Evolutionary conservation across 2,797 vertebrate genomes (phyloP).

Genomic region (Enteromius trimaculatus): DNA sequence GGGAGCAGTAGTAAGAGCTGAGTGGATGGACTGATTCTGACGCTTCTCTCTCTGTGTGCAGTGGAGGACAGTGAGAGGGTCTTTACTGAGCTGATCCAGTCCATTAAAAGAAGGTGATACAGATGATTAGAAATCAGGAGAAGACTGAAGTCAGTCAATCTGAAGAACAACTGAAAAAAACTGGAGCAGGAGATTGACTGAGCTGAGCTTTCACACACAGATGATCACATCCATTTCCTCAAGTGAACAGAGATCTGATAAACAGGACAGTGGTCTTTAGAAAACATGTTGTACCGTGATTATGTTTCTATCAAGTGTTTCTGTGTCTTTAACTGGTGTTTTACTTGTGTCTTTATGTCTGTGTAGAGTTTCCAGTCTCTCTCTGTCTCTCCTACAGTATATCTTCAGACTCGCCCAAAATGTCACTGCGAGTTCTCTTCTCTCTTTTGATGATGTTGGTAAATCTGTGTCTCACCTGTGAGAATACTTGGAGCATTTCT

Average conservation of each 20-base stretch:
- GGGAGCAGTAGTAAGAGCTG: conserved; percentile 6
- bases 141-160: too few relatives aligned
- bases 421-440: background rate
- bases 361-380: conserved; percentile 36
- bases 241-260: background rate
- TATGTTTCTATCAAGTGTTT: too few relatives aligned
- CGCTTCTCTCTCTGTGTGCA: conserved; percentile 9
- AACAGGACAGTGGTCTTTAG: background rate
- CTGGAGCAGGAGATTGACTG: background rate
- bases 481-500: conserved; percentile 1
- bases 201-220: background rate
- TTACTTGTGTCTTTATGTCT: background rate
- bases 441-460: background rate
- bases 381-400: background rate
- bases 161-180: too few relatives aligned
- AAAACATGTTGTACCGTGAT: too few relatives aligned
- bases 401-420: conserved; percentile 22
- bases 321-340: too few relatives aligned
- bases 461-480: conserved; percentile 16
- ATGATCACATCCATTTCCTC: rapidly evolving
- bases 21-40: background rate
- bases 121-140: conserved; percentile 7
- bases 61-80: background rate
- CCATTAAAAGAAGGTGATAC: background rate
- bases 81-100: conserved; percentile 2